Base-by-base conservation (phyloP, 2,888 invertebrate genomes). In the Lepetodrilus schrolli region DNA sequence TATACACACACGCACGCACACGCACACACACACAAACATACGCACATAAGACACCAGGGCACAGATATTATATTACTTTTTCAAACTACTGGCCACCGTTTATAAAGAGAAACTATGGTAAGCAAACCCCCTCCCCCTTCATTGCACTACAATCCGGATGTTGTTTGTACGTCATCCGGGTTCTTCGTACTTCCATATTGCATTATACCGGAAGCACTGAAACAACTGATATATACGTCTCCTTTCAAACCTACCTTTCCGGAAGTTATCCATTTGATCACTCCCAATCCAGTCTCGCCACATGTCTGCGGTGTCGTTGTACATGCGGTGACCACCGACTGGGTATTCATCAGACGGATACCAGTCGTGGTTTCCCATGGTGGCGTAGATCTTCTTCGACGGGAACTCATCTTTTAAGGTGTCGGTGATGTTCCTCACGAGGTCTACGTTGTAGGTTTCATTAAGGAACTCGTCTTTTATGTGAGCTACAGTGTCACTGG, bases 351-450 rank as follows among this genome's bases (percentile, higher is more conserved):
- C 83, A 68, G 85, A 82, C 0, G 91, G 90, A 72, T 81, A 88
- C 86, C 90, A 95, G 89, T 97, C 97, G 88, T 96, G 94, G 90
- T 96, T 96, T 0, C 97, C 97, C 77, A 96, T 92, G 10, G 95
- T 96, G 7, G 97, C 96, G 89, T 74, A 77, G 0, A 78, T 68
- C 23, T 38, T 70, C 20, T 26, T 68, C 4, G 23, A 21, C 0
- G 95, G 95, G 72, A 89, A 88, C 4, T 68, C 70, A 2, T 66
- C 70, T 4, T 71, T 75, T 2, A 97, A 92, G 70, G 96, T 92
- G 82, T 95, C 94, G 3, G 88, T 89, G 26, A 84, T 93, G 91
- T 96, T 96, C 86, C 94, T 93, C 84, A 96, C 92, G 49, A 95
- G 94, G 84, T 94, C 94, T 89, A 95, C 91, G 85, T 95, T 94